phyloP scores from a whole-genome alignment of 2,113 vertebrate species.

The Oncorhynchus nerka region DNA sequence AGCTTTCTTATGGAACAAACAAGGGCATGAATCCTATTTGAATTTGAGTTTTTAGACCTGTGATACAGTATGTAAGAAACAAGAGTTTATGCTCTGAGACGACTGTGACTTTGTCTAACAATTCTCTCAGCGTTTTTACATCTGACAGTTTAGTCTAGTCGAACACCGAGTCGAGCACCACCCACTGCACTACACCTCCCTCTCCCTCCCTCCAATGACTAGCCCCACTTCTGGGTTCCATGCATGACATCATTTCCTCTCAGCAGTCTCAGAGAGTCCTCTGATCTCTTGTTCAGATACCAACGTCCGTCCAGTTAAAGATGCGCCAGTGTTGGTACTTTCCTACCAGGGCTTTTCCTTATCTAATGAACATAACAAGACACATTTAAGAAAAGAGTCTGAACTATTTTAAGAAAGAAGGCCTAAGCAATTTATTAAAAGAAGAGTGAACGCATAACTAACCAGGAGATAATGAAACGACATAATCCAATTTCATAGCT shows the following conservation, averaged over 20 bases:
- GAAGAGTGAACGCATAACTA: neutral
- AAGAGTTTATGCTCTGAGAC: neutral
- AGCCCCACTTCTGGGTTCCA: neutral
- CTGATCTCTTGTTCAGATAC: neutral
- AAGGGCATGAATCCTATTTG: neutral
- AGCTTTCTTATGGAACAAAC: neutral
- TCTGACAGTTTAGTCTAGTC: neutral
- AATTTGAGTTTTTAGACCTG: neutral
- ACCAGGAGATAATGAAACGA: neutral
- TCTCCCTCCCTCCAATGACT: neutral
- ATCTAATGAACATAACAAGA: neutral
- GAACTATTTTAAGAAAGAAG: neutral
- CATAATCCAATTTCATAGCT: neutral
- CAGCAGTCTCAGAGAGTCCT: neutral
- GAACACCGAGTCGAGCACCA: neutral
- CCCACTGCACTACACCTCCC: no score
- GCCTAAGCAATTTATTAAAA: neutral
- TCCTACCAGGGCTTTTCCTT: neutral
- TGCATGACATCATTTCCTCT: constrained; percentile 6
- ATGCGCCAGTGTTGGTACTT: neutral
- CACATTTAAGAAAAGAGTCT: neutral
- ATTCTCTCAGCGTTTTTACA: neutral
- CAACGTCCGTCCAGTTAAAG: neutral
- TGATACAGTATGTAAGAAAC: neutral
- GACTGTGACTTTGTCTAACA: neutral